Evolutionary conservation across 1,140 invertebrate species (phyloP), one percentile per base, ranked within the genome.

Genomic region (Aradophagus sp.): DNA sequence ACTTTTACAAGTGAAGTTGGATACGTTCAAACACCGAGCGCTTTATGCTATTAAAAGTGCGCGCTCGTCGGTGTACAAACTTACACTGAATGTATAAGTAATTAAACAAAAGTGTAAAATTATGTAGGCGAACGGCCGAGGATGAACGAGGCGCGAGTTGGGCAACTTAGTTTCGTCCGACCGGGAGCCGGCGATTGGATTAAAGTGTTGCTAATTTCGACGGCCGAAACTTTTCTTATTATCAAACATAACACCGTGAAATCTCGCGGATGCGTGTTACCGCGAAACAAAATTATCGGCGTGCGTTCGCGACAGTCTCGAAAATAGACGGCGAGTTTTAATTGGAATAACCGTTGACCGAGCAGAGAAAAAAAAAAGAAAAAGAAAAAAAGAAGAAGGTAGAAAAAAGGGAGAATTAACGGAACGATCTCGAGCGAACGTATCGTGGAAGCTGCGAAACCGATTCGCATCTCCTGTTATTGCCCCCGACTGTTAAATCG

Each of bases 311-410:
- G n/a, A n/a, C n/a, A n/a, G n/a, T n/a, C 16, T 32, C 67, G 73
- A 72, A 75, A 79, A 76, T 75, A 79, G 72, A 80, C 4, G 74
- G 67, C 76, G 73, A 69, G 72, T 77, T 80, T 81, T 79, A 80
- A 81, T 79, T 80, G 74, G 70, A 78, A 77, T 79, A 73, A 76
- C 58, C 73, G 59, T 27, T 31, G 42, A 39, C 58, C 14, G 52
- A 17, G 32, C 26, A 8, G 17, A 35, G 15, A 20, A 34, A 34
- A 4, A 38, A 38, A 38, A 17, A 52, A 23, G n/a, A n/a, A n/a
- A n/a, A n/a, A n/a, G n/a, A n/a, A 10, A 10, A 27, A 27, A 27
- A 10, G n/a, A 20, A 47, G 14, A 13, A 23, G 13, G n/a, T 23
- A 14, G 15, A n/a, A 19, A 3, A 59, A 70, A 77, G 75, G 75